These are phyloP conservation scores for Marmota monax DNA, from an alignment of 2,113 vertebrate genomes.

Conservation along the genomic window DNA sequence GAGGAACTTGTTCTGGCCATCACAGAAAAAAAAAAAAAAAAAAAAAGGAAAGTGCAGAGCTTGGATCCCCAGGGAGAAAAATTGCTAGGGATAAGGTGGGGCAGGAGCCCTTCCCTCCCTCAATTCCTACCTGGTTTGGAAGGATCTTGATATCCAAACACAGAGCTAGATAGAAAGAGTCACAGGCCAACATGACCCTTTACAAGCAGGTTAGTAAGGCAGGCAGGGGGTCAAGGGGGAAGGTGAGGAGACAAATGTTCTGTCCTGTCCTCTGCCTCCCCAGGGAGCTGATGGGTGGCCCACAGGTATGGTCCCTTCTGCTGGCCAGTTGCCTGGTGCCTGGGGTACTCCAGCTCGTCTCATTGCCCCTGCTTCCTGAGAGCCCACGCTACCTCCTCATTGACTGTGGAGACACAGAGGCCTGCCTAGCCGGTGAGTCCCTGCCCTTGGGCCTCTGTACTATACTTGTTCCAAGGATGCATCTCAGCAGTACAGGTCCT, in stretches of 20 bases:
- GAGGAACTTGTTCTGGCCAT: background rate
- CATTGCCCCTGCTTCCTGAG: conserved; percentile 94
- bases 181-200: background rate
- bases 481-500: background rate
- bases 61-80: background rate
- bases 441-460: background rate
- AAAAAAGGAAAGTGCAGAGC: background rate
- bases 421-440: conserved; percentile 91
- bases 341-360: conserved; percentile 91
- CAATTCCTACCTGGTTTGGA: background rate
- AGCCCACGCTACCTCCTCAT: conserved; percentile 95
- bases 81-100: background rate
- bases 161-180: background rate
- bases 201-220: background rate
- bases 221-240: too few species aligned
- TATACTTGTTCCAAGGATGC: background rate
- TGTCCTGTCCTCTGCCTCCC: conserved; percentile 16
- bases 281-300: conserved; percentile 93
- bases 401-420: conserved; percentile 91
- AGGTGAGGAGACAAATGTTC: background rate
- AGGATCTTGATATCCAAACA: background rate
- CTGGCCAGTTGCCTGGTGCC: conserved; percentile 93
- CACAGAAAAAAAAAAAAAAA: background rate
- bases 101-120: background rate
- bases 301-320: conserved; percentile 92